A percentile compares a stretch with the other conserved stretches of the same genome.
Evolutionary conservation across 1,140 invertebrate species (phyloP).

Genomic region (Leptinotarsa texana): DNA sequence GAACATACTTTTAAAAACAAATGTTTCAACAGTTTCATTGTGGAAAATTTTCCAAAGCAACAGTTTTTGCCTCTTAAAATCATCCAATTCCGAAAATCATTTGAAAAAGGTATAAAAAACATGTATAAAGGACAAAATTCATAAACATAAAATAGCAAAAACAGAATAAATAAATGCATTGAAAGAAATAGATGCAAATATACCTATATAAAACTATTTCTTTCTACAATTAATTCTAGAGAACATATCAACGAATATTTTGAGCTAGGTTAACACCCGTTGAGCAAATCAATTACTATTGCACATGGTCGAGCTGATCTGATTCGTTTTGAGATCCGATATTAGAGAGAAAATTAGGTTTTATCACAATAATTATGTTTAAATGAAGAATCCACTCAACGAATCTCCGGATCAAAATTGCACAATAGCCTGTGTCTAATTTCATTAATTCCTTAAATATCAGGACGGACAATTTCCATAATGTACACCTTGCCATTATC

Average conservation of each 20-base stretch:
- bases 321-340: background rate
- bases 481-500: conserved; percentile 35
- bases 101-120: background rate
- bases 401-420: background rate
- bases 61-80: background rate
- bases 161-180: conserved; percentile 2
- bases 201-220: conserved; percentile 1
- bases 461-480: conserved; percentile 32
- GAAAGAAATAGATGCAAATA: conserved; percentile 1
- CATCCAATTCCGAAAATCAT: background rate
- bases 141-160: background rate
- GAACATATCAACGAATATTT: background rate
- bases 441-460: background rate
- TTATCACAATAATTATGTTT: too few relatives aligned
- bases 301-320: conserved; percentile 1
- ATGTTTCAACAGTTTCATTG: background rate
- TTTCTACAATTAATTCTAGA: background rate
- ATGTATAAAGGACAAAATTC: background rate
- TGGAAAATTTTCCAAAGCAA: background rate
- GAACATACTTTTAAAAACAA: background rate
- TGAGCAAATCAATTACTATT: conserved; percentile 10
- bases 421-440: background rate
- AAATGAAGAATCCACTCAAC: too few relatives aligned
- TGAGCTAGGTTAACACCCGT: conserved; percentile 10
- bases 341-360: too few relatives aligned